A percentile compares a stretch with the other conserved stretches of the same genome.
Conservation (phyloP, 2,888 invertebrate genomes). For the Terebella lapidaria region DNA sequence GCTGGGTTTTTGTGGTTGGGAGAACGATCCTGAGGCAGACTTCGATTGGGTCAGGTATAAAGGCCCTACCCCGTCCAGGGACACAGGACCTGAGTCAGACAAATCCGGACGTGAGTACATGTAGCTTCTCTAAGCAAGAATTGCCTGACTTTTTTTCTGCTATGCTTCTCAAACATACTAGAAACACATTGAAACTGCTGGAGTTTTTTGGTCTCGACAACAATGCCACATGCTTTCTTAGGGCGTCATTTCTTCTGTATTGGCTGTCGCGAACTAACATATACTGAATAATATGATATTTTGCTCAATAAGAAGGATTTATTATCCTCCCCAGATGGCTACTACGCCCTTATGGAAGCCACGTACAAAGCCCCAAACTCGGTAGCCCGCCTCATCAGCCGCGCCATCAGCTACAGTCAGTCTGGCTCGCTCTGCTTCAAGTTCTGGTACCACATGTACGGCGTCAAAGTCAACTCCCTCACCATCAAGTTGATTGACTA, state of each 20-base stretch:
- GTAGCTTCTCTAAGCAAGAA: neutral
- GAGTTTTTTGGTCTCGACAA: too few relatives aligned
- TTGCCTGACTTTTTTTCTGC: too few relatives aligned
- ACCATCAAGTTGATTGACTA: neutral
- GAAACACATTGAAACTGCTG: too few relatives aligned
- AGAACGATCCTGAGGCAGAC: neutral
- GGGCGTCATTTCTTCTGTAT: too few relatives aligned
- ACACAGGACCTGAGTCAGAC: neutral
- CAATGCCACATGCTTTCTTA: too few relatives aligned
- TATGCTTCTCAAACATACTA: too few relatives aligned
- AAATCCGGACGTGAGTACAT: neutral
- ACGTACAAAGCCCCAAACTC: neutral
- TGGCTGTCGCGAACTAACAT: too few relatives aligned
- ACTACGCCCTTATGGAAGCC: neutral
- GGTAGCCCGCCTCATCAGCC: neutral
- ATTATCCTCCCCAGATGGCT: neutral
- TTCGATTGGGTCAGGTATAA: neutral
- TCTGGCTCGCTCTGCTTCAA: neutral
- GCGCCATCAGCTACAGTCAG: neutral
- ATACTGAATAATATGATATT: too few relatives aligned
- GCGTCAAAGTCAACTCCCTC: neutral
- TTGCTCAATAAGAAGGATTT: too few relatives aligned
- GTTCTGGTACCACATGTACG: neutral
- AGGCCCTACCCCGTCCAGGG: neutral
- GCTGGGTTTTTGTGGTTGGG: slow-evolving; percentile 10